Conservation (phyloP, 2,113 vertebrate species). For the Ivindomyrus marchei region DNA sequence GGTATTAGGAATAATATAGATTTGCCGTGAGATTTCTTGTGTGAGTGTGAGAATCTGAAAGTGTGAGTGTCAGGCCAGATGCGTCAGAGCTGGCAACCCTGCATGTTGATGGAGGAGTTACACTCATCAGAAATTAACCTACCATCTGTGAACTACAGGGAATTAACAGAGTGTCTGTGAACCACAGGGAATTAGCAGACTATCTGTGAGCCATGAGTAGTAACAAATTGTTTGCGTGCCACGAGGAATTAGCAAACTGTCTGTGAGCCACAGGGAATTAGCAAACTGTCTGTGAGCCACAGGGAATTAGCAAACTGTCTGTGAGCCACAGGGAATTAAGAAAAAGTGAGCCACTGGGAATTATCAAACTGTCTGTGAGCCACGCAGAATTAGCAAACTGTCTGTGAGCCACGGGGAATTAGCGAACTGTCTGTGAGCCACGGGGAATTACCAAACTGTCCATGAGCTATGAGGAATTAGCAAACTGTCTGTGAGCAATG, state of each 20-base stretch:
- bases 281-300: neutral
- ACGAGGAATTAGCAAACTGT: neutral
- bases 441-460: neutral
- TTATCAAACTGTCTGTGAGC: neutral
- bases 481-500: neutral
- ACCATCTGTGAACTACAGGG: neutral
- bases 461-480: neutral
- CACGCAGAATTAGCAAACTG: neutral
- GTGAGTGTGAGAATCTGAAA: neutral
- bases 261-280: neutral
- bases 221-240: neutral
- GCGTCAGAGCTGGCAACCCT: neutral
- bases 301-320: neutral
- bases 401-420: neutral
- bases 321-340: neutral
- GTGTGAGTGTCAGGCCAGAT: neutral
- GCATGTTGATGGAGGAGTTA: neutral
- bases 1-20: neutral
- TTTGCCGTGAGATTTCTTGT: neutral
- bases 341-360: neutral
- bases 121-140: neutral
- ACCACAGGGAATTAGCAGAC: neutral
- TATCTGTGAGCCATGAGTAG: neutral
- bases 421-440: too few species aligned
- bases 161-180: neutral